Conservation (phyloP, 2,797 vertebrate genomes). For the Phyllotis vaccarum region DNA sequence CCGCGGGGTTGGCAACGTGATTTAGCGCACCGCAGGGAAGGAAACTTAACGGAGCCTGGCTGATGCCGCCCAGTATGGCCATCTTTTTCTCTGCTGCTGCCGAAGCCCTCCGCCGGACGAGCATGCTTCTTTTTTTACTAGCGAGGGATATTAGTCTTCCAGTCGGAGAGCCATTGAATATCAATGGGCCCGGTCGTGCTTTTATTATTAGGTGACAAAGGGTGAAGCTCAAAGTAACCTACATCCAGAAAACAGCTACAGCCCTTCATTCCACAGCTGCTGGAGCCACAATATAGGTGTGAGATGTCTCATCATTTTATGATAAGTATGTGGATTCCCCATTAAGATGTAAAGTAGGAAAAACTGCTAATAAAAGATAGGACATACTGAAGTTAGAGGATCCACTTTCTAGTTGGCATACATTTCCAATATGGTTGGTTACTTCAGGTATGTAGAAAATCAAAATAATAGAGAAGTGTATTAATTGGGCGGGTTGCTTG, state of each 20-base stretch:
- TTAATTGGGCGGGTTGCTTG: not conserved
- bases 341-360: constrained; percentile 21
- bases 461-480: not conserved
- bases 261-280: not conserved
- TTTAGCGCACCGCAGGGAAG: not conserved
- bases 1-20: not conserved
- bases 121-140: not conserved
- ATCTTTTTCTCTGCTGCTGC: not conserved
- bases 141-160: not conserved
- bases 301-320: constrained; percentile 7
- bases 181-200: not conserved
- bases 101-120: not conserved
- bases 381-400: not conserved
- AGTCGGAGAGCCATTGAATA: not conserved
- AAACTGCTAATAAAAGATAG: not conserved
- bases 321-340: not conserved
- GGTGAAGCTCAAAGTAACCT: not conserved
- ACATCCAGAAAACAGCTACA: not conserved
- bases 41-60: constrained; percentile 33
- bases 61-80: not conserved
- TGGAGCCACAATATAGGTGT: not conserved
- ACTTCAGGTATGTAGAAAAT: constrained; percentile 15
- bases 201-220: not conserved
- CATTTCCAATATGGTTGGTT: constrained; percentile 5
- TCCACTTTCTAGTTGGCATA: not conserved